Evolutionary conservation across 2,113 vertebrate genomes (phyloP).

Genomic region (Nothocercus julius): DNA sequence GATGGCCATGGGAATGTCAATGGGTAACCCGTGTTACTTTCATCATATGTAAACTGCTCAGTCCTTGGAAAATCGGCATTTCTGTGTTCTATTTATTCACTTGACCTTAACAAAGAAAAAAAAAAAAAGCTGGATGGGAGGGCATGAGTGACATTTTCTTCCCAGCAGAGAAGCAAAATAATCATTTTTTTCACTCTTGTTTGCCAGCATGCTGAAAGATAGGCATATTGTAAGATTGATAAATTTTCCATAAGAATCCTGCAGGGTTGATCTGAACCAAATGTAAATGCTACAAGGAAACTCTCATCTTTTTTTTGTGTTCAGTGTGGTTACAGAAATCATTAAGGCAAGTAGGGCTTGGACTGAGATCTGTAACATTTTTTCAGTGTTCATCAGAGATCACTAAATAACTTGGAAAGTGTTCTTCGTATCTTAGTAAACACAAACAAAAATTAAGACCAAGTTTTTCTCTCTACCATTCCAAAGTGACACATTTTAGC

Average conservation of each 20-base stretch:
- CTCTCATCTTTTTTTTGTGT: not conserved
- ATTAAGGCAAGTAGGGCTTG: constrained; percentile 2
- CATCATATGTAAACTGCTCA: not conserved
- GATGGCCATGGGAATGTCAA: not conserved
- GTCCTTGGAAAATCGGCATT: not conserved
- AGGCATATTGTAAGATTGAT: constrained; percentile 23
- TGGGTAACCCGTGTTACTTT: not conserved
- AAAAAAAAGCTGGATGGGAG: not conserved
- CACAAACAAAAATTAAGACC: constrained; percentile 21
- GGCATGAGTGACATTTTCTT: not conserved
- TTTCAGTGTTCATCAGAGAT: constrained; percentile 14
- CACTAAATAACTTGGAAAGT: constrained; percentile 13
- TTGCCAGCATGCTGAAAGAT: constrained; percentile 22
- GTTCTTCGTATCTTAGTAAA: constrained; percentile 7
- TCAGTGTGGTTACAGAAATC: not conserved
- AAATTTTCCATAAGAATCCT: constrained; percentile 32
- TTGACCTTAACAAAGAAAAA: not conserved
- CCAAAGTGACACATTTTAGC: not conserved
- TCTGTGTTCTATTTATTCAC: not conserved
- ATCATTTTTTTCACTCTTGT: not conserved
- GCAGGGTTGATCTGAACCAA: constrained; percentile 31
- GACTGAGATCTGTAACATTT: constrained; percentile 49
- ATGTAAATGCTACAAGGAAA: not conserved
- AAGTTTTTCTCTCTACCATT: constrained; percentile 5
- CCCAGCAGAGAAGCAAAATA: not conserved